phyloP scores from a whole-genome alignment of 37 sponge, comb jelly and placozoan species.

The Spongilla lacustris region DNA sequence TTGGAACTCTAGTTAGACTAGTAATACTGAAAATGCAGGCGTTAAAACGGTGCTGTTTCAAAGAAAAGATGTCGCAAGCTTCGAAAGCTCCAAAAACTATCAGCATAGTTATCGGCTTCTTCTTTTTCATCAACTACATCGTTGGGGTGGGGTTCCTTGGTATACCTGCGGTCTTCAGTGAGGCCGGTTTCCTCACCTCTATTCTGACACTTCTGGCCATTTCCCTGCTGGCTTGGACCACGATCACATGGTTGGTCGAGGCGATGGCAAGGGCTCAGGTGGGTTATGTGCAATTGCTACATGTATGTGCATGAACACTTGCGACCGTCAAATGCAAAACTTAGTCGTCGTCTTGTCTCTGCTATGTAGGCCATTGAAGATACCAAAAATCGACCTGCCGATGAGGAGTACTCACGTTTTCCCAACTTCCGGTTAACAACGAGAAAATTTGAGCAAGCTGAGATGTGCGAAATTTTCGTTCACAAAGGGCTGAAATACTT shows the following conservation, averaged over 20 bases:
- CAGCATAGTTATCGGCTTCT: not conserved
- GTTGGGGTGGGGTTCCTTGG: not conserved
- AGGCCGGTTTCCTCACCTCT: not conserved
- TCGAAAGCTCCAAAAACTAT: not conserved
- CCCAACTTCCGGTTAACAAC: slow-evolving; percentile 57
- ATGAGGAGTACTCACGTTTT: not conserved
- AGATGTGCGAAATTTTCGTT: slow-evolving; percentile 75
- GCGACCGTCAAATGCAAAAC: not conserved
- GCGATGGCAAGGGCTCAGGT: not conserved
- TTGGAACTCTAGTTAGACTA: too few relatives aligned
- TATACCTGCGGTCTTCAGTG: not conserved
- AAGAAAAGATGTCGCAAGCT: not conserved
- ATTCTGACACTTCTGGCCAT: not conserved
- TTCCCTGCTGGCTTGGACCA: not conserved
- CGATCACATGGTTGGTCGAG: not conserved
- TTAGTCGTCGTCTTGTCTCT: not conserved
- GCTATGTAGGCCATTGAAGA: not conserved
- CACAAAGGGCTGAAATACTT: slow-evolving; percentile 47
- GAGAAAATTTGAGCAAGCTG: slow-evolving; percentile 81
- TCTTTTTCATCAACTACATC: not conserved
- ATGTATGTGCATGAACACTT: not conserved
- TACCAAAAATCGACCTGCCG: not conserved
- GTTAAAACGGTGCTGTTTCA: not conserved
- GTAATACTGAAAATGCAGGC: too few relatives aligned
- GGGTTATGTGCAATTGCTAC: not conserved